Percentiles rank a stretch among this genome's conserved stretches.
These are phyloP conservation scores for Eupristina koningsbergeri DNA, from an alignment of 1,140 invertebrate species.

Conservation along the genomic window DNA sequence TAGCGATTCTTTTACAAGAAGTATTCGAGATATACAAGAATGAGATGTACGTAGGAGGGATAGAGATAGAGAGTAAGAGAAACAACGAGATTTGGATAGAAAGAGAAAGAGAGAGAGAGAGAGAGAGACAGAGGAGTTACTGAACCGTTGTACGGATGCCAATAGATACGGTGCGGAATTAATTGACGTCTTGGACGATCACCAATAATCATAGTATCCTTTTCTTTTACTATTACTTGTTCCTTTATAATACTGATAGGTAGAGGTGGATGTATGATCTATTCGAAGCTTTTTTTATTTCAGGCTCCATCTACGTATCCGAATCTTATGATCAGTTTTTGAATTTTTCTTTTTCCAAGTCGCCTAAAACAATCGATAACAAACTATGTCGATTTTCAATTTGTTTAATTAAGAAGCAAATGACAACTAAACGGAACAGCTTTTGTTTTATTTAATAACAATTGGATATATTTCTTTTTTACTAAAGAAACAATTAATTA, in stretches of 20 bases:
- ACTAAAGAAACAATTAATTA: no score
- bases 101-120: constrained; percentile 20
- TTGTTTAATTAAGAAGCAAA: no score
- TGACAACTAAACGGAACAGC: no score
- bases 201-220: constrained; percentile 58
- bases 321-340: no score
- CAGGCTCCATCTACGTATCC: neutral
- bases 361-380: neutral
- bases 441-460: no score
- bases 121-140: constrained; percentile 49
- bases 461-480: no score
- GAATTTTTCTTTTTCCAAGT: neutral
- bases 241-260: neutral
- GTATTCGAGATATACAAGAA: neutral
- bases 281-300: neutral
- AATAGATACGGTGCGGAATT: constrained; percentile 68
- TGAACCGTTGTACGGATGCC: constrained; percentile 64
- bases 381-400: no score
- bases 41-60: neutral
- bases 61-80: constrained; percentile 9
- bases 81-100: constrained; percentile 1
- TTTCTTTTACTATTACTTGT: neutral
- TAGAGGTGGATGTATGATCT: neutral
- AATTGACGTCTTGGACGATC: constrained; percentile 66
- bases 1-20: constrained; percentile 68